Evolutionary conservation across 1,140 invertebrate species (phyloP), one percentile per base, ranked within the genome.

Genomic region (Mamestra configurata): DNA sequence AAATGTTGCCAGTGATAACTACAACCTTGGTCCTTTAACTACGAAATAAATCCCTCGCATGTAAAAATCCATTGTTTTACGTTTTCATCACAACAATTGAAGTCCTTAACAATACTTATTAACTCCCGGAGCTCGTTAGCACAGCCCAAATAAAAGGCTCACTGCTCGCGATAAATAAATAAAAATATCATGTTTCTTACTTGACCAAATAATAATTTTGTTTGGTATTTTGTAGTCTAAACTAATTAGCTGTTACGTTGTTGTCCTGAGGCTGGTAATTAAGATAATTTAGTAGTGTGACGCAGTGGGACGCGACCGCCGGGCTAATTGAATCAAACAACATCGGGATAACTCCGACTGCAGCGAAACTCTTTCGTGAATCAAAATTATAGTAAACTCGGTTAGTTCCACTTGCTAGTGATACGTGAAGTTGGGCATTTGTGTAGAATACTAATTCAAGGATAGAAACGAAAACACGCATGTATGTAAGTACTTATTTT

Each of bases 271-370:
- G 84, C 82, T 79, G 82, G 87, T 88, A 91, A 91, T 87, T 83
- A 90, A 90, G 86, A 90, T 92, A 92, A 92, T 92, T 92, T 83
- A 85, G 86, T 88, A 90, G 87, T 84, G 84, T 84, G 84, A 87
- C 84, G 83, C 88, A 84, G 85, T 70, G 82, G 84, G 37, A 68
- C 66, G 40, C 66, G 66, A 82, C 86, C 81, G 81, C 85, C 86
- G 87, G 87, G 77, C 88, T 92, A 92, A 92, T 92, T 92, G 86
- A 90, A 91, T 92, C 89, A 86, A 85, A 86, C 87, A 89, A 88
- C 89, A 89, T 90, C 73, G 81, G 75, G 88, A 88, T 89, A 90
- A 88, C 86, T 88, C 81, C 81, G 76, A 82, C 85, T 90, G 86
- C 85, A 88, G 78, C 68, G 70, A 86, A 89, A 88, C 88, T 89